Base-by-base conservation (phyloP, 2,888 invertebrate genomes). In the Nymphalis c-album region DNA sequence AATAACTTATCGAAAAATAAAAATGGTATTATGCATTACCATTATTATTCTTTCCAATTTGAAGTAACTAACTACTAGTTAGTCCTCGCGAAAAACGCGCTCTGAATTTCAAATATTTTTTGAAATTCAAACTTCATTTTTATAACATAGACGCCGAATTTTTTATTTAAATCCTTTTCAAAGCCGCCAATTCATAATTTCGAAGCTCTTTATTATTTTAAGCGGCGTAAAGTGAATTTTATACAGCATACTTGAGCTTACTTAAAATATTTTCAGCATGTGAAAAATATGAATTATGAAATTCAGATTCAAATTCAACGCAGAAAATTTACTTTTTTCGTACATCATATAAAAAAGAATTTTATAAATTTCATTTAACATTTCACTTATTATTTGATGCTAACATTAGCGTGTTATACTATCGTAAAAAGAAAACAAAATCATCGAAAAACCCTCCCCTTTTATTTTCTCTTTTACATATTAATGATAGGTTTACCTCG, bases 161-260 rank as follows among this genome's bases (percentile, higher is more conserved):
- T 40, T 50, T 64, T 64, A 51, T 59, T 55, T 31, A 51, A 64
- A 64, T 51, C 46, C 59, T 51, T 51, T 45, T 51, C 46, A 22
- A 22, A n/a, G 31, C 55, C 17, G 2, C n/a, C 55, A 55, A 17
- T 35, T 55, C 31, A 55, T 35, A 55, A 35, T 55, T 60, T 17
- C 10, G 51, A 64, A 46, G 40, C 50, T 58, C 59, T 64, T 60
- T 60, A 60, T 45, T 60, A 60, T 60, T 64, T 64, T 53, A 46
- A 64, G 51, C 45, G 59, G 59, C 60, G 60, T 64, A 22, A 59
- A 64, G 53, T 64, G 59, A 51, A 59, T 64, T 57, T 59, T 64
- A n/a, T 22, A 64, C 46, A 53, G 64, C 18, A 53, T 22, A 22
- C 59, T 64, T 22, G 46, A 58, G 10, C n/a, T 47, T 16, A 57